Percentiles rank a stretch among this genome's conserved stretches.
Evolutionary conservation across 2,888 invertebrate genomes (phyloP).

Genomic region (Dasysyrphus tricinctus): DNA sequence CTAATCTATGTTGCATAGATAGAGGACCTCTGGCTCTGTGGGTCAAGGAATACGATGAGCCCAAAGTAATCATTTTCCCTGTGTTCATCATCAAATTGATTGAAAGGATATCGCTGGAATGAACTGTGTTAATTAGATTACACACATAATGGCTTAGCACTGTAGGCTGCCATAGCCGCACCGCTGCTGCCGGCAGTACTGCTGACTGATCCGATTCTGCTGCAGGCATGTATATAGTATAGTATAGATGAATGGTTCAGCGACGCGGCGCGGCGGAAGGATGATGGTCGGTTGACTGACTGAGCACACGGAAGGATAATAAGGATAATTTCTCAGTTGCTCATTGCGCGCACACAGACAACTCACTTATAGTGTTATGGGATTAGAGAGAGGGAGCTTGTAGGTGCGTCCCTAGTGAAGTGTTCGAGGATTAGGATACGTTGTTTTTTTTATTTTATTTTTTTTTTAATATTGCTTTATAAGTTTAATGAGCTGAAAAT

Average conservation of each 20-base stretch:
- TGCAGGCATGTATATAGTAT: no score
- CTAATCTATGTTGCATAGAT: neutral
- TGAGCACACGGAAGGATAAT: slow-evolving; percentile 73
- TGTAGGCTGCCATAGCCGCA: neutral
- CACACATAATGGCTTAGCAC: slow-evolving; percentile 63
- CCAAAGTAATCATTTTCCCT: slow-evolving; percentile 65
- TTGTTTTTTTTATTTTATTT: slow-evolving; percentile 10
- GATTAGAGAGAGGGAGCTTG: slow-evolving; percentile 13
- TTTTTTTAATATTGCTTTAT: slow-evolving; percentile 55
- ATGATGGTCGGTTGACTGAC: slow-evolving; percentile 57
- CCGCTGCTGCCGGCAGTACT: neutral
- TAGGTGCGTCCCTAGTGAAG: slow-evolving; percentile 75
- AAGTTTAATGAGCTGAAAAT: slow-evolving; percentile 72
- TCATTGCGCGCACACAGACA: slow-evolving; percentile 74
- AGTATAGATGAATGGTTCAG: slow-evolving; percentile 13
- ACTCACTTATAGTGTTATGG: slow-evolving; percentile 54
- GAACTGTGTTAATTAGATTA: slow-evolving; percentile 76
- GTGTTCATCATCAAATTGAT: slow-evolving; percentile 75
- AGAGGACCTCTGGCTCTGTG: slow-evolving; percentile 48
- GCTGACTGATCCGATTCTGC: neutral
- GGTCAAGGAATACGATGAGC: slow-evolving; percentile 67
- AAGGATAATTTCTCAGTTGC: slow-evolving; percentile 74
- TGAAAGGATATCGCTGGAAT: slow-evolving; percentile 75
- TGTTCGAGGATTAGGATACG: slow-evolving; percentile 63
- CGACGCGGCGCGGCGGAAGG: slow-evolving; percentile 20